These are phyloP conservation scores for Gobius niger DNA, from an alignment of 2,113 vertebrate species.

Conservation along the genomic window DNA sequence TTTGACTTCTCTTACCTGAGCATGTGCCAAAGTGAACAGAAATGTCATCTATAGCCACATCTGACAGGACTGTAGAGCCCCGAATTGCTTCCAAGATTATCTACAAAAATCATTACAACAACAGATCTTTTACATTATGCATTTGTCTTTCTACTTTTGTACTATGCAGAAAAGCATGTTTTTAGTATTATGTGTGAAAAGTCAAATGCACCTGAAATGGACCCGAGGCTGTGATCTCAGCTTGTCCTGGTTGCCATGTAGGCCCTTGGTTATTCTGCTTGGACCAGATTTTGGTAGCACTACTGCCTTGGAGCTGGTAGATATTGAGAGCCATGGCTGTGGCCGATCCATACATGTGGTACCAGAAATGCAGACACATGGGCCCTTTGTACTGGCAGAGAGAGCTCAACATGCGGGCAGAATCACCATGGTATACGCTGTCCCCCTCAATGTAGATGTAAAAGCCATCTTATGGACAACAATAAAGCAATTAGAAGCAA, in stretches of 20 bases:
- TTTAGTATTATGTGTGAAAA: neutral
- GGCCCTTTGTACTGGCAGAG: conserved; percentile 61
- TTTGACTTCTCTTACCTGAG: conserved; percentile 47
- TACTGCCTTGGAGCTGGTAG: conserved; percentile 57
- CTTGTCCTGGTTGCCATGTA: conserved; percentile 60
- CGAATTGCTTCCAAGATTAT: conserved; percentile 74
- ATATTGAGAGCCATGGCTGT: conserved; percentile 70
- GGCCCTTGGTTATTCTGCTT: conserved; percentile 68
- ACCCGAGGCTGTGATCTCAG: conserved; percentile 52
- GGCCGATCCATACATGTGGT: conserved; percentile 80
- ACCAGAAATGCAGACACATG: conserved; percentile 83
- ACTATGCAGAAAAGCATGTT: neutral
- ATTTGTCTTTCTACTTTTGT: neutral
- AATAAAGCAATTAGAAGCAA: neutral
- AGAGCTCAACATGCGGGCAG: conserved; percentile 72
- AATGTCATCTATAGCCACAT: conserved; percentile 74
- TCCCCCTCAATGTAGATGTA: conserved; percentile 80
- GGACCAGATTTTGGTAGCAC: conserved; percentile 48
- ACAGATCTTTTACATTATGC: neutral
- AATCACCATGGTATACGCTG: conserved; percentile 52
- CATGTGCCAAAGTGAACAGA: conserved; percentile 60
- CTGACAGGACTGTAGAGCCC: conserved; percentile 65
- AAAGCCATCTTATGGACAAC: conserved; percentile 72
- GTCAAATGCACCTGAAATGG: conserved; percentile 66
- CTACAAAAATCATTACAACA: conserved; percentile 44